Evolutionary conservation across 2,113 vertebrate species (phyloP).

Genomic region (Otocyon megalotis): DNA sequence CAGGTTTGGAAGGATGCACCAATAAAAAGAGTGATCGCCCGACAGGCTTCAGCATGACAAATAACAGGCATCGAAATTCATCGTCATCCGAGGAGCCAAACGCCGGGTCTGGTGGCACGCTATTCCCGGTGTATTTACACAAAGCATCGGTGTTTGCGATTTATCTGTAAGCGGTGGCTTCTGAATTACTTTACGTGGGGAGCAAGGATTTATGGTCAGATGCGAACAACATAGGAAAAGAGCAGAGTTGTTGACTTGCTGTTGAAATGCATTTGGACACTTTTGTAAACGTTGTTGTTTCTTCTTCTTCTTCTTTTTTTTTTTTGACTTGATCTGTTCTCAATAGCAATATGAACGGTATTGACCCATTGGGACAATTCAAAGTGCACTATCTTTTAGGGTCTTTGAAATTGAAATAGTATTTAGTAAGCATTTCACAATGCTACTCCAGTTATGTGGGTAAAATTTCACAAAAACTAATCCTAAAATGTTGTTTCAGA

Average conservation of each 20-base stretch:
- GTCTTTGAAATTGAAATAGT: background rate
- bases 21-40: slow-evolving; percentile 63
- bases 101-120: background rate
- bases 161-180: background rate
- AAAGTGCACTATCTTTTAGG: background rate
- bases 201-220: background rate
- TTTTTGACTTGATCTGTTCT: background rate
- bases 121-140: slow-evolving; percentile 58
- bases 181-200: slow-evolving; percentile 21
- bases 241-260: background rate
- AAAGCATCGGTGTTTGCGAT: slow-evolving; percentile 33
- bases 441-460: background rate
- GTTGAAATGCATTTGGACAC: background rate
- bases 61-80: slow-evolving; percentile 67
- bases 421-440: background rate
- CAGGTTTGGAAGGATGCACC: slow-evolving; percentile 52
- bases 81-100: slow-evolving; percentile 55
- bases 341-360: background rate
- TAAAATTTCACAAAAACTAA: slow-evolving; percentile 34
- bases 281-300: background rate
- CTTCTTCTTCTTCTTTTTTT: background rate
- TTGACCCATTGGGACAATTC: background rate
- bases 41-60: slow-evolving; percentile 68
- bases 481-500: background rate
- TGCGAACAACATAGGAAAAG: background rate